Evolutionary conservation across 2,888 invertebrate species (phyloP).

Genomic region (Rhagophthalmus giganteus): DNA sequence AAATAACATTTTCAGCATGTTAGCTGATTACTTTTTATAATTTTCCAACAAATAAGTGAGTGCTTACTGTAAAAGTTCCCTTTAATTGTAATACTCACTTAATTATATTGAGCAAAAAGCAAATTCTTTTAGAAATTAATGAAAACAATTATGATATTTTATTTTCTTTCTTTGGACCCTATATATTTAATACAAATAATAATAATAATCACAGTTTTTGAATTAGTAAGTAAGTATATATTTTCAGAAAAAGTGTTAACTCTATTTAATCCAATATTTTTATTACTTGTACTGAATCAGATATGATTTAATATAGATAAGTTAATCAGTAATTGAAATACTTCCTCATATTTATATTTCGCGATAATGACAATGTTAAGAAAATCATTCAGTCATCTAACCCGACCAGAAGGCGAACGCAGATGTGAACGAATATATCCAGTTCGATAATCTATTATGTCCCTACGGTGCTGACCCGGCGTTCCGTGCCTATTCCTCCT

Average conservation of each 20-base stretch:
- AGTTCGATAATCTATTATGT: slow-evolving; percentile 78
- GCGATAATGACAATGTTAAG: not conserved
- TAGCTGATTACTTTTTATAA: no score
- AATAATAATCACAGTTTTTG: not conserved
- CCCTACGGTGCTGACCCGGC: slow-evolving; percentile 61
- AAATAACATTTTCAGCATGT: no score
- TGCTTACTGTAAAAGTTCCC: no score
- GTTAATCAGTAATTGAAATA: no score
- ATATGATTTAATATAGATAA: not conserved
- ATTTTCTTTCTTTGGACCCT: not conserved
- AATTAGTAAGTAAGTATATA: no score
- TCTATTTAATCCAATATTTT: not conserved
- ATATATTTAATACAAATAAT: no score
- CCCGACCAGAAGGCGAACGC: slow-evolving; percentile 89
- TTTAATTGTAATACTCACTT: no score
- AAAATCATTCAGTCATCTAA: slow-evolving; percentile 71
- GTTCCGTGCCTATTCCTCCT: slow-evolving; percentile 67
- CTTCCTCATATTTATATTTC: not conserved
- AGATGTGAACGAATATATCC: slow-evolving; percentile 91
- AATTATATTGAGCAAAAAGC: no score
- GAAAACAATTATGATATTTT: no score
- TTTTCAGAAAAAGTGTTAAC: not conserved
- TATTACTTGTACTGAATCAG: not conserved
- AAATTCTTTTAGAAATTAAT: no score
- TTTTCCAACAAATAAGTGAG: no score